Evolutionary conservation across 2,797 vertebrate species (phyloP).

Genomic region (Chromobotia macracanthus): DNA sequence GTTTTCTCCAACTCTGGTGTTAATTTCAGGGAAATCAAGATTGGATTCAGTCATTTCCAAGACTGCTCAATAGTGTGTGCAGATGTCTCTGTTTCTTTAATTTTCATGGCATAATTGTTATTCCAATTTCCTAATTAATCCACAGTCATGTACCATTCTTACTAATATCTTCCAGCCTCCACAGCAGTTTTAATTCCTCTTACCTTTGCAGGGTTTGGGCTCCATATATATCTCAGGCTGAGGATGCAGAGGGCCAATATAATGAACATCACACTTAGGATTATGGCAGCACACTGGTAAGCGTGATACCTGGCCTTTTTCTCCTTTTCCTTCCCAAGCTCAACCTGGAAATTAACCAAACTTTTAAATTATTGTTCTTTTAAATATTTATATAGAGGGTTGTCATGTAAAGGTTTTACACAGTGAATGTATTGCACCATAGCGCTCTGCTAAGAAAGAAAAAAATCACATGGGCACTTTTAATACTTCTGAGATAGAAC

Average conservation of each 20-base stretch:
- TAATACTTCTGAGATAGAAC: constrained; percentile 60
- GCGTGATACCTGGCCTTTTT: constrained; percentile 74
- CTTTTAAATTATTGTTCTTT: background rate
- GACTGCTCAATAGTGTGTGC: constrained; percentile 34
- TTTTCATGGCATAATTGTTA: constrained; percentile 40
- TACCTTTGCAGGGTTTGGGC: constrained; percentile 83
- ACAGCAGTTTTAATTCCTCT: constrained; percentile 52
- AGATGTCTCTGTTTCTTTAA: constrained; percentile 38
- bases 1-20: constrained; percentile 40
- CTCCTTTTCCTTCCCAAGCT: constrained; percentile 79
- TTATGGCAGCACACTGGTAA: constrained; percentile 81
- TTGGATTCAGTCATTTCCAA: constrained; percentile 40
- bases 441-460: constrained; percentile 27
- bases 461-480: constrained; percentile 52
- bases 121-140: constrained; percentile 47
- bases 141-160: constrained; percentile 21
- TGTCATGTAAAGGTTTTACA: constrained; percentile 6
- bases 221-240: constrained; percentile 86
- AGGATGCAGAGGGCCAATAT: constrained; percentile 81
- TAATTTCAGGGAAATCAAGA: constrained; percentile 43
- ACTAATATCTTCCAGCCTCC: constrained; percentile 11
- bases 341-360: constrained; percentile 75
- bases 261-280: constrained; percentile 78
- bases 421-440: constrained; percentile 23
- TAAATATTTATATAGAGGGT: background rate